Evolutionary conservation across 2,888 invertebrate species (phyloP), one percentile per base, ranked within the genome.

Genomic region (Nycteola revayana): DNA sequence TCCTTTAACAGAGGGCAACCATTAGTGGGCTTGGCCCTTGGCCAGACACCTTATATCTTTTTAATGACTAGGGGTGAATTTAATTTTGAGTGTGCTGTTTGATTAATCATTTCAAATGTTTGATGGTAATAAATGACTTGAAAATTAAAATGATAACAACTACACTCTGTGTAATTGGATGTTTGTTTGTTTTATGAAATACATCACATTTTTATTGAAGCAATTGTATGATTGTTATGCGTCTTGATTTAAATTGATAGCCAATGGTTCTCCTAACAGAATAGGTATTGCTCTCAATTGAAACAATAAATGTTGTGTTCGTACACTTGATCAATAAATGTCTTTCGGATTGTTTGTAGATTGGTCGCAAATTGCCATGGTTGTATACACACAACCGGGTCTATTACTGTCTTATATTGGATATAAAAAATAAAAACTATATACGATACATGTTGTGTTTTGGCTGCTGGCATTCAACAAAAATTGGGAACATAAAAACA

Each of bases 181-280:
- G 3, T 14, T 3, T 14, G 14, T 2, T 14, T 14, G 14, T 14
- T 14, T 14, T 14, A 14, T 28, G 37, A 22, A 24, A 7, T 31
- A 17, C 29, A 10, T 24, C 32, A 28, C 26, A 32, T 22, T 26
- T 46, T 9, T 3, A 14, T 5, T 25, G 34, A 50, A 56, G 39
- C 44, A 57, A 57, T 48, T 44, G 43, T 10, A 34, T 36, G 27
- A 50, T 44, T 49, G 38, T 36, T 42, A 38, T 37, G 43, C 32
- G 41, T 32, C 25, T 23, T 36, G 31, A 45, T 55, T 45, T 51
- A 42, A 57, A 59, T 56, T 57, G 44, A 44, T 36, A 49, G 36
- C 11, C 49, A 60, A 59, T 60, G 32, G 33, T 24, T 39, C 27
- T 31, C 28, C 28, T 14, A 42, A 38, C 31, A 29, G 36, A 48